Conservation (phyloP, 2,797 vertebrate species). For the Chromis chromis region DNA sequence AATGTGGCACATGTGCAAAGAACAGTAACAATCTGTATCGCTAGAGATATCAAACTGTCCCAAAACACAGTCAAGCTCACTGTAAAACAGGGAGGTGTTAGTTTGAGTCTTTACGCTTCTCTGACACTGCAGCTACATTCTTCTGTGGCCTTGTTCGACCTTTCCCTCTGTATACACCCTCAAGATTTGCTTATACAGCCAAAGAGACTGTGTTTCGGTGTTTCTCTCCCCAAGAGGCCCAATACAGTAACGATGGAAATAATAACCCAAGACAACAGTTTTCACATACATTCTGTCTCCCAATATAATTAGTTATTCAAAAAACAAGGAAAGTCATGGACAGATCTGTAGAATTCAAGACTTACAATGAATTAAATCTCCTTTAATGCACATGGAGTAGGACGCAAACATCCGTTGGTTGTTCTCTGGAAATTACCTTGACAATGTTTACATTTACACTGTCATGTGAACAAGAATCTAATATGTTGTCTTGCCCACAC, state of each 20-base stretch:
- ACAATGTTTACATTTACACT: background rate
- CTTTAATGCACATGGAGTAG: background rate
- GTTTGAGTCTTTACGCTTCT: no score
- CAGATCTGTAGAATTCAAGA: background rate
- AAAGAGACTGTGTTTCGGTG: background rate
- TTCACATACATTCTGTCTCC: conserved; percentile 1
- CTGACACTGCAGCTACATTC: no score
- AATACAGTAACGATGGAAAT: conserved; percentile 12
- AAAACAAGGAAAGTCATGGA: background rate
- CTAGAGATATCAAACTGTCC: no score
- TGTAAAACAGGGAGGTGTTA: no score
- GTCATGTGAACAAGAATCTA: background rate
- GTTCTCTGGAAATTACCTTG: background rate
- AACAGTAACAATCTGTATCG: no score
- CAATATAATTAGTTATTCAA: background rate
- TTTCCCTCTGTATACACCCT: no score
- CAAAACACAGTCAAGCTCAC: no score
- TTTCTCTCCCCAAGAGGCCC: conserved; percentile 17
- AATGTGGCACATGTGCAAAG: no score
- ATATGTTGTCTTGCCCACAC: background rate
- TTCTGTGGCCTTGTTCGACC: no score
- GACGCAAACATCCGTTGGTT: background rate
- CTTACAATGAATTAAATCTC: background rate
- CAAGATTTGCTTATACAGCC: background rate
- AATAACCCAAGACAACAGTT: background rate